Evolutionary conservation across 1,140 invertebrate species (phyloP), one percentile per base, ranked within the genome.

Genomic region (Drosophila punjabiensis): DNA sequence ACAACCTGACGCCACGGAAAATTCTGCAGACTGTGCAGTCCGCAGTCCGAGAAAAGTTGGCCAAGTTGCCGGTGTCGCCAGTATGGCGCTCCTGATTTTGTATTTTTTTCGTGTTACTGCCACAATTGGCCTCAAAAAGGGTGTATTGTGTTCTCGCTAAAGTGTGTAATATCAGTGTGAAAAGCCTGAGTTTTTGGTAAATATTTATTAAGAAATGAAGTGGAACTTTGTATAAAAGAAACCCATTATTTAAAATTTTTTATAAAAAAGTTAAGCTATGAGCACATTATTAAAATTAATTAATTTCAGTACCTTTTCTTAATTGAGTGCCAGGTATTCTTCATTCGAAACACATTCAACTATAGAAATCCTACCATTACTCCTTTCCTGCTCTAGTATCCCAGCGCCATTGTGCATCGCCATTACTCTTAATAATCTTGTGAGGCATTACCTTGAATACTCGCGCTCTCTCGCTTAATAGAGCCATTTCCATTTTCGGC

Each of bases 1-100:
- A 85, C 86, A 90, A 86, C 76, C 87, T 86, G 86, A 90, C 86
- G 86, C 86, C 86, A 90, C 24, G 59, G 64, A 68, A 76, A 77
- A 62, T 79, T 79, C 37, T 79, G 76, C 76, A 79, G 75, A 79
- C 76, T 45, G 52, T 50, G 55, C 55, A 64, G 32, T 75, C 56
- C 37, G 16, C 55, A 56, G 55, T 39, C 55, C 58, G 56, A 53
- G 39, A 52, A 77, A 82, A 89, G 76, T 90, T 89, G 82, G 82
- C 82, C 86, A 78, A 85, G 81, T 88, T 81, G 77, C 76, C 71
- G 70, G 61, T 82, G 78, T 69, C 81, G 79, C 76, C 79, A 79
- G 67, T 10, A 18, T 61, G 83, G 75, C 79, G 81, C 68, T 73
- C 41, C 52, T 35, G 30, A 58, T 47, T 68, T 47, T 65, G 16